Base-by-base conservation (phyloP, 2,888 invertebrate species). In the Acholoe squamosa region DNA sequence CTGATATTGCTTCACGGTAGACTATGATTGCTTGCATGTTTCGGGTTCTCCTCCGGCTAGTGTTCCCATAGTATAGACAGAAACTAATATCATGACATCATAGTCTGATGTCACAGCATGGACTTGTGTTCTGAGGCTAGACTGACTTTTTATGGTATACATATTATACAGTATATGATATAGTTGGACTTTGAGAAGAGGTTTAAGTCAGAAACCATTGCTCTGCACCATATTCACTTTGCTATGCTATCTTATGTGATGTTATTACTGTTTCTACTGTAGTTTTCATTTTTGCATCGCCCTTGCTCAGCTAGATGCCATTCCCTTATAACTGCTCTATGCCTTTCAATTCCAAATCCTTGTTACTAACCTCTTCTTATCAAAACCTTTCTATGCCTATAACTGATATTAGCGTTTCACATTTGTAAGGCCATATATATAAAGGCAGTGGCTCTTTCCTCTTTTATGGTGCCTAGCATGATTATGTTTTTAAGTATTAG, bases 41-140 rank as follows among this genome's bases (percentile, higher is more conserved):
- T 80, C 34, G 16, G 34, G 80, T 33, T n/a, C 22, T 43, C 80
- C 34, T 33, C 16, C 43, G 33, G 22, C 33, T 80, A 80, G 80
- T 80, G 12, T 43, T 43, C 76, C 31, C 22, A 34, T 80, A 80
- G 43, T 80, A 80, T 34, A 34, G 80, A 43, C 80, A 34, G 43
- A 43, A 16, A 43, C 80, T 0, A n/a, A 80, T 43, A 43, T 33
- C 12, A 80, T 80, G 80, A 80, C 43, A 43, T 80, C 80, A 43
- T 1, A 34, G 33, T n/a, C n/a, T 80, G 80, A 80, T n/a, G 80
- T 80, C 80, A 80, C 80, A 80, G 80, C 80, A 80, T 80, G 80
- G 80, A 80, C 80, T 43, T 33, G 80, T 43, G 19, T 80, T 71
- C 16, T 80, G 34, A 34, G 16, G 34, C 80, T 43, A 43, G 80